Conservation (phyloP, 2,888 invertebrate species). For the Acanthosoma haemorrhoidale region DNA sequence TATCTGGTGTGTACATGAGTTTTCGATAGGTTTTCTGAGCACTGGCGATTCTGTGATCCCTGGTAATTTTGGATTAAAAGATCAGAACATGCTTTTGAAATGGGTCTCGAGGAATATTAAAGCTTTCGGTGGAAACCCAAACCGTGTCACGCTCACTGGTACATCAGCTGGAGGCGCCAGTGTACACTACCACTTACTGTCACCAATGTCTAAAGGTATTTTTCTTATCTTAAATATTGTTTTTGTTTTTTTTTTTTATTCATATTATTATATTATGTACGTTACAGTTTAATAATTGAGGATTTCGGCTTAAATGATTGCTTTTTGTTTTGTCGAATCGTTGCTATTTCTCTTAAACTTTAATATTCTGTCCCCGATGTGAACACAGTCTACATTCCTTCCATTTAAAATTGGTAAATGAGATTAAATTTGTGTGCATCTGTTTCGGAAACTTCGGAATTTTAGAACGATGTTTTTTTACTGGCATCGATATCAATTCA, state of each 20-base stretch:
- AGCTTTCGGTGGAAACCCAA: slow-evolving; percentile 52
- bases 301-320: no score
- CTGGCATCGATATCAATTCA: no score
- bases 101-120: slow-evolving; percentile 56
- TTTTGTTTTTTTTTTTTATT: neutral
- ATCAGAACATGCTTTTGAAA: slow-evolving; percentile 62
- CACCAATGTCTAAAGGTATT: slow-evolving; percentile 55
- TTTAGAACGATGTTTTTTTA: no score
- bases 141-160: slow-evolving; percentile 62
- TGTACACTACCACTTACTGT: slow-evolving; percentile 65
- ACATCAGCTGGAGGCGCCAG: slow-evolving; percentile 47
- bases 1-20: no score
- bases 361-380: no score
- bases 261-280: neutral
- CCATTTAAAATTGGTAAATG: no score
- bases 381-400: no score
- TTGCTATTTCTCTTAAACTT: no score
- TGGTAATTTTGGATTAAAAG: slow-evolving; percentile 67
- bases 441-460: no score
- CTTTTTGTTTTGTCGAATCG: no score
- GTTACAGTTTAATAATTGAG: neutral
- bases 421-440: no score
- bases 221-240: no score
- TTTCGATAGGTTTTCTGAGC: slow-evolving; percentile 63
- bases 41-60: slow-evolving; percentile 63